phyloP scores from a whole-genome alignment of 2,113 vertebrate species.

The Phaethornis superciliosus region DNA sequence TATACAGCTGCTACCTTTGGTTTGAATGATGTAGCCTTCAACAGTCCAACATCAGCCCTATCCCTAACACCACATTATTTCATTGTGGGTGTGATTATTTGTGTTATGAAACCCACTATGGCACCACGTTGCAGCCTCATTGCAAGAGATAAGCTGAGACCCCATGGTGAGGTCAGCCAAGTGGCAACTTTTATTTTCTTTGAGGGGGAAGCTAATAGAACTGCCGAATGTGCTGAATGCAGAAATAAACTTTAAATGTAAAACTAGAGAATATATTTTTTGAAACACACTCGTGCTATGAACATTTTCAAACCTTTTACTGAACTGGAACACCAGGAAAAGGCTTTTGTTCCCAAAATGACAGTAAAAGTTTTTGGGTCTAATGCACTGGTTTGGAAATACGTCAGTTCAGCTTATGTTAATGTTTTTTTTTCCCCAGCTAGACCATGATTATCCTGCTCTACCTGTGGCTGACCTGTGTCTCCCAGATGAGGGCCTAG shows the following conservation, averaged over 20 bases:
- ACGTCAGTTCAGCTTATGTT: not conserved
- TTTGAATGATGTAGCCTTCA: not conserved
- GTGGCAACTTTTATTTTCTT: not conserved
- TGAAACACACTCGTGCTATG: not conserved
- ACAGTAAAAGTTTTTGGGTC: not conserved
- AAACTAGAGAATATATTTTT: not conserved
- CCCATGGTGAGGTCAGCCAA: not conserved
- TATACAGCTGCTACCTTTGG: not conserved
- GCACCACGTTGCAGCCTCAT: not conserved
- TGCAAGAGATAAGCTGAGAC: not conserved
- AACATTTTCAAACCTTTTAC: not conserved
- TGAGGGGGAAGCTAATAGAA: not conserved
- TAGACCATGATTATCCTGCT: accelerated
- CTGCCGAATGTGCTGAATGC: not conserved
- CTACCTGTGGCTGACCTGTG: not conserved
- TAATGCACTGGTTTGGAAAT: not conserved
- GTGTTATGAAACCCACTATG: not conserved
- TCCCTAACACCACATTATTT: not conserved
- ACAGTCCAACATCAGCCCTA: not conserved
- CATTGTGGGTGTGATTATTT: not conserved
- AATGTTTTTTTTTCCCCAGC: not conserved
- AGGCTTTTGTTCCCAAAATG: not conserved
- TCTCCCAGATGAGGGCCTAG: not conserved
- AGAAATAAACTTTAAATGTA: not conserved
- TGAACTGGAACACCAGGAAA: not conserved